Base-by-base conservation (phyloP, 2,888 invertebrate genomes). In the Stegana nigrithorax region DNA sequence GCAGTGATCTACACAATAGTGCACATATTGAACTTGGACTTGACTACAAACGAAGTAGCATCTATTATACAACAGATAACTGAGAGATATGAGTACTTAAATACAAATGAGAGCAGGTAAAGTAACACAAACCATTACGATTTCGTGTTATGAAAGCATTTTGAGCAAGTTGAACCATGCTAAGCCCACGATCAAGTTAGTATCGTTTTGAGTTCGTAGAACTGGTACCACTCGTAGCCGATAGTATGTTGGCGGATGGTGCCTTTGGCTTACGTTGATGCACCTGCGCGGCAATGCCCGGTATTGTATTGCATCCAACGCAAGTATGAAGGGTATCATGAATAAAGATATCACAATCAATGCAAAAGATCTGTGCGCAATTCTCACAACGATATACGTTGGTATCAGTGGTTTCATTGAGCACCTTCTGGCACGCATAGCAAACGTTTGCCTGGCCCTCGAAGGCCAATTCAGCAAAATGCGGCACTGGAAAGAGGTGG, bases 301-400 rank as follows among this genome's bases (percentile, higher is more conserved):
- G 84, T 60, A 84, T 90, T 2, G 93, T 91, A n/a, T 95, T 91
- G 87, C 99, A 99, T 45, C 96, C 97, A 14, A 98, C 98, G 85
- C 99, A 99, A 39, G 95, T 94, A 85, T 99, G 98, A 59, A 99
- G 87, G 0, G 95, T 93, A 73, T 95, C 95, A 71, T 98, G 95
- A 39, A 98, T 91, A 82, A 96, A 94, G 73, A 95, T 89, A 88
- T 98, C 98, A 87, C 99, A 99, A 85, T 98, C 97, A 77, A 95
- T 89, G 84, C 99, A 99, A 86, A 94, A 98, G 63, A 89, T 86
- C 82, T 92, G 91, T 4, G 84, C 85, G 85, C 98, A 98, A 17
- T 90, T 91, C 32, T 88, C 88, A 85, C 98, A 98, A 42, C 90
- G 88, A 83, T 93, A 97, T 19, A 95, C 88, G 92, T 93, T 87